A percentile compares a stretch with the other conserved stretches of the same genome.
These are phyloP conservation scores for Brotogeris chrysoptera DNA, from an alignment of 2,797 vertebrate species.

Conservation along the genomic window DNA sequence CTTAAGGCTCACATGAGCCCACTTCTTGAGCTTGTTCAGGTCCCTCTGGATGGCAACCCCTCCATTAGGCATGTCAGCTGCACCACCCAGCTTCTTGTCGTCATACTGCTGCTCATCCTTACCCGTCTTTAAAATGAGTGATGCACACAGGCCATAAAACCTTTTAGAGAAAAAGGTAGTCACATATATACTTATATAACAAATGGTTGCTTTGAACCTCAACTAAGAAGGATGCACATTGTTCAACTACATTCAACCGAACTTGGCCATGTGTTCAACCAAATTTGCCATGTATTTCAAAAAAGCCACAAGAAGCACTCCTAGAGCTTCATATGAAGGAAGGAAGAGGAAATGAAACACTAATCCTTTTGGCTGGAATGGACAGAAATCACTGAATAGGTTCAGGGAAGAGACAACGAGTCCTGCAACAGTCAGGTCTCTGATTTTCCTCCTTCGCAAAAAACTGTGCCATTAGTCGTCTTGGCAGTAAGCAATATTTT, in stretches of 20 bases:
- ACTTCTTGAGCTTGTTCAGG: background rate
- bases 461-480: background rate
- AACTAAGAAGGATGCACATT: background rate
- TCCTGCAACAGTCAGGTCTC: background rate
- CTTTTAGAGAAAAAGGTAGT: background rate
- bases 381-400: background rate
- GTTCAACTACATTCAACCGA: background rate
- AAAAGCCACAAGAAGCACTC: background rate
- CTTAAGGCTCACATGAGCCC: background rate
- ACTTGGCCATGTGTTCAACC: background rate
- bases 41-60: accelerated
- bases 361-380: background rate
- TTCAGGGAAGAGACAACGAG: background rate
- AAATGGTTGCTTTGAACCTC: background rate
- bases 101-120: background rate
- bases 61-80: accelerated
- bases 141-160: background rate
- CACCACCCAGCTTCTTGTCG: background rate
- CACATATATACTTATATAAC: background rate
- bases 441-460: background rate
- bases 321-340: background rate
- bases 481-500: background rate
- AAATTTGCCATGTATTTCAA: background rate
- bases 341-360: background rate
- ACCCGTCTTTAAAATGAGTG: background rate